Base-by-base conservation (phyloP, 2,113 vertebrate genomes). In the Pluvianellus socialis region DNA sequence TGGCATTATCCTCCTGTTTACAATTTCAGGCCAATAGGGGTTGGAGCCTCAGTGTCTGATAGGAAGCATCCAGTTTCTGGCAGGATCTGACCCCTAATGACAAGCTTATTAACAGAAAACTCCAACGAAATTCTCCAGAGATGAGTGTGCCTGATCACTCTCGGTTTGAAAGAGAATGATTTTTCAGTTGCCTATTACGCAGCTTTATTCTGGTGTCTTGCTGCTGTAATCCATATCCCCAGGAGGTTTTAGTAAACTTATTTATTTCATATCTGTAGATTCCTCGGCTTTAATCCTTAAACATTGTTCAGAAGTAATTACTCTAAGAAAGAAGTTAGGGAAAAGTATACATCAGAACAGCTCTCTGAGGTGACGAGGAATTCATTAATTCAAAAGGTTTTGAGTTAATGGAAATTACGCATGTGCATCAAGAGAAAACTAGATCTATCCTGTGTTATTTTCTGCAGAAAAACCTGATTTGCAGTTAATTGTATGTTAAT, bases 71-170 rank as follows among this genome's bases (percentile, higher is more conserved):
- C 27, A 7, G 24, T 18, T 76, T 56, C 82, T 77, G 50, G 28
- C 72, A 88, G 55, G 66, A 93, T 70, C n/a, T 86, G 79, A 88
- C 50, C 55, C 66, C 33, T 83, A 67, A 79, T 30, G 59, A 94
- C 89, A 92, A 90, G 84, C 53, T 70, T 65, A 91, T 92, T 88
- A 87, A 79, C 80, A 85, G 87, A 55, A 55, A 83, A 27, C 67
- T 71, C 77, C 49, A 76, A 35, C 47, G 13, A 63, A 68, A 70
- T 35, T 72, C 71, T 89, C 53, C 66, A 70, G 71, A 83, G 58
- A n/a, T 40, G 63, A 94, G 30, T 35, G 75, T 4, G 19, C 40
- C 72, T 85, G 33, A 85, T 82, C 72, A 63, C 27, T 49, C 45
- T 32, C 79, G 70, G 74, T 88, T 66, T 73, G 67, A 93, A 76